Evolutionary conservation across 2,113 vertebrate species (phyloP).

Genomic region (Rhagologus leucostigma): DNA sequence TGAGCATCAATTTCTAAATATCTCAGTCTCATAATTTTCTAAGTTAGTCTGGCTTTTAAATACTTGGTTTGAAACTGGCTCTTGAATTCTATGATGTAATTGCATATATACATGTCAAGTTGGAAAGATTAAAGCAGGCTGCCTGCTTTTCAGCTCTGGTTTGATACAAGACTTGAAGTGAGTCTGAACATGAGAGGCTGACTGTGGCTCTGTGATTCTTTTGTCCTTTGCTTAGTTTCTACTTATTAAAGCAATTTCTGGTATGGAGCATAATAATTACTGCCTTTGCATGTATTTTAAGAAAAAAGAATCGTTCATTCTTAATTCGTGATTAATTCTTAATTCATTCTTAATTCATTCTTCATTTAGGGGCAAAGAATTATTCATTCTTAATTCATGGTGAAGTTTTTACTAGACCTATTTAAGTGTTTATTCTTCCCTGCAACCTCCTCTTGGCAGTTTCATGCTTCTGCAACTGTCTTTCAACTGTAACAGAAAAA

Average conservation of each 20-base stretch:
- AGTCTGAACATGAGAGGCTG: background rate
- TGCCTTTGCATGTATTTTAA: background rate
- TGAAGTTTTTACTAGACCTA: background rate
- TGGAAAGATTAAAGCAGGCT: background rate
- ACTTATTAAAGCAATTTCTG: background rate
- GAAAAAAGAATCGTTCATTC: background rate
- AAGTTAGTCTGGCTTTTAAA: background rate
- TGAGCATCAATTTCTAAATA: background rate
- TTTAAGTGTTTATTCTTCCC: background rate
- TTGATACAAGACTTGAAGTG: background rate
- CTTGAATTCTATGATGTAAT: background rate
- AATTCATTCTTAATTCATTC: background rate
- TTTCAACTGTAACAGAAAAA: background rate
- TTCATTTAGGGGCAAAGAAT: background rate
- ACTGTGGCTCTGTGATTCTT: background rate
- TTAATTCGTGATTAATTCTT: background rate
- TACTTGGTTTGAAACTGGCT: background rate
- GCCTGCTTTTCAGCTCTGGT: background rate
- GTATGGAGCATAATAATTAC: background rate
- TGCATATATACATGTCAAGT: background rate
- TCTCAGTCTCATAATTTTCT: background rate
- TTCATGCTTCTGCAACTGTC: background rate
- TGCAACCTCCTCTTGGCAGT: background rate
- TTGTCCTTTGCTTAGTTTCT: background rate
- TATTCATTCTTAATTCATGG: background rate